Evolutionary conservation across 2,797 vertebrate species (phyloP), one percentile per base, ranked within the genome.

Genomic region (Pteronotus mesoamericanus): DNA sequence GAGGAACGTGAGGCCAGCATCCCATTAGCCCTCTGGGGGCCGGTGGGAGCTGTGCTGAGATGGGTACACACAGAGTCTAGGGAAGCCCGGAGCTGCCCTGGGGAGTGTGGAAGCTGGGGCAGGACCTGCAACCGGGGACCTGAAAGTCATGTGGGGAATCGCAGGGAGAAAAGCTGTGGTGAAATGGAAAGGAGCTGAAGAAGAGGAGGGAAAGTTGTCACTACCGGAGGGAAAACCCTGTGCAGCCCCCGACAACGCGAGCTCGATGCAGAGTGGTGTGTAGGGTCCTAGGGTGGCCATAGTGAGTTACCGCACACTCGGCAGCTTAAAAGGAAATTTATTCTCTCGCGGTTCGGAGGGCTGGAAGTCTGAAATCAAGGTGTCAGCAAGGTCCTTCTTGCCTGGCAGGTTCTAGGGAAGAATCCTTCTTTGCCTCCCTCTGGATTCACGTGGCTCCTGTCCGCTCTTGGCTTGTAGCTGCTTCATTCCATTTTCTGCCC

Each of bases 41-140:
- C 7, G 44, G n/a, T 42, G 16, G 26, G 14, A 42, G 71, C 29
- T 0, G 0, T 1, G 4, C 9, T 3, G 9, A 37, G 18, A 51
- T 19, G 32, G 32, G 34, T 21, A 1, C 59, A 24, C 48, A 0
- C 9, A 3, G 19, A 85, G 12, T 15, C 14, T 46, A 19, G 24
- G 69, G 80, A 53, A 95, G 51, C 39, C 18, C 19, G 61, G 77
- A 29, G 37, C 34, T 26, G 15, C 39, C 5, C 44, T 12, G 18
- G 5, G 16, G 64, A 21, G 18, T 9, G 4, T 26, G 29, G 37
- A n/a, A 9, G 6, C 11, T 37, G 2, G 68, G 53, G 29, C 10
- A 19, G 34, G 5, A 8, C 8, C 0, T 3, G n/a, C 12, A 79
- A n/a, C 42, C 6, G 37, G 39, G 7, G 11, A 74, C 19, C 18